Base-by-base conservation (phyloP, 2,113 vertebrate species). In the Gymnorhina tibicen region DNA sequence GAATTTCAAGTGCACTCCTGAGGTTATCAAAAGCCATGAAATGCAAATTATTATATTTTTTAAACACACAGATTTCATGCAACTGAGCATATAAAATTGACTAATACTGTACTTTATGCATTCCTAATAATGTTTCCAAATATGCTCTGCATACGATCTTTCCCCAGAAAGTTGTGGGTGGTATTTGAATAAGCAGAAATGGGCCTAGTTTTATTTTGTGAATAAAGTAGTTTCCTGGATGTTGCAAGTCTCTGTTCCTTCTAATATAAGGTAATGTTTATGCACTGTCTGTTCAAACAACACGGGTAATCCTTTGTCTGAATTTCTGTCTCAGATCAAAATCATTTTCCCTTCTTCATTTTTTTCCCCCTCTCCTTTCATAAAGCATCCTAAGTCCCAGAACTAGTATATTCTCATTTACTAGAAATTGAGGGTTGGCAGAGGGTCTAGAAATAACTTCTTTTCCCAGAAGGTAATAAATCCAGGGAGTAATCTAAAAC, bases 41-140 rank as follows among this genome's bases (percentile, higher is more conserved):
- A 99, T 99, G 98, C 98, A 98, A 98, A 99, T 99, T 97, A 98
- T 98, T 98, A 98, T 98, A 98, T 98, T 98, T 98, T 98, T 98
- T 98, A 98, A 98, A 98, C 97, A 98, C 98, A 98, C 98, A 98
- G 97, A 98, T 98, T 98, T 98, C 98, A 98, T 98, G 97, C 98
- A 97, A 98, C 98, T 96, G 96, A 98, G 98, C 98, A 98, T 98
- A 98, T 98, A 98, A 98, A 98, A 98, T 98, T 99, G 98, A 99
- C 98, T 98, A 98, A 98, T 98, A 98, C 97, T 98, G 97, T 98
- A 98, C 98, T 98, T 98, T 98, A 98, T 98, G 98, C 98, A 98
- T 98, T 97, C 98, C 98, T 98, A 98, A 98, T 98, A 98, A 98
- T 97, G 98, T 97, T 98, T 98, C 98, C 97, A 98, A 98, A 98